Conservation (phyloP, 2,888 invertebrate genomes). For the Lepidonotus clava region DNA sequence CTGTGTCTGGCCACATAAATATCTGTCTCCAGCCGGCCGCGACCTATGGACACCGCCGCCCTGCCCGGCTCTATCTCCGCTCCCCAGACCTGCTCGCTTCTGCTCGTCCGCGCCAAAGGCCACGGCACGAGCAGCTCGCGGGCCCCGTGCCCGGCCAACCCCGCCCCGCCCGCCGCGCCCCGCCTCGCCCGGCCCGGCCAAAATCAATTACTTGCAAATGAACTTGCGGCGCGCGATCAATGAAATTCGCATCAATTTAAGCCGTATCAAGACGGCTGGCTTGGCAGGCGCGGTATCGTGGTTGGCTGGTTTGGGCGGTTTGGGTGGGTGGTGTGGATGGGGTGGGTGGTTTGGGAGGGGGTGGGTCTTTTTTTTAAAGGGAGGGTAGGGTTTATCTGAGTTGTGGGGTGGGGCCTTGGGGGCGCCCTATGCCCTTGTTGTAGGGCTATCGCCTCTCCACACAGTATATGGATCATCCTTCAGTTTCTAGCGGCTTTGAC, state of each 20-base stretch:
- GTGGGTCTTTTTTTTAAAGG: not conserved
- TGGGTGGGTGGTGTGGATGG: not conserved
- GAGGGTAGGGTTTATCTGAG: not conserved
- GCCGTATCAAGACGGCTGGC: slow-evolving; percentile 49
- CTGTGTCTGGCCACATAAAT: slow-evolving; percentile 43
- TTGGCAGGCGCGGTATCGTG: not conserved
- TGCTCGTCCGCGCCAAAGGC: slow-evolving; percentile 46
- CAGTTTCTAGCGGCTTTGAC: too few species aligned
- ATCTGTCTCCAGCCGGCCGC: slow-evolving; percentile 4
- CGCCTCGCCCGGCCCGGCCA: not conserved
- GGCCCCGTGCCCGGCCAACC: not conserved
- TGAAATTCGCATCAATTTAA: slow-evolving; percentile 53
- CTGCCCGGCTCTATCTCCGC: slow-evolving; percentile 47
- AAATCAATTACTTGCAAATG: slow-evolving; percentile 54
- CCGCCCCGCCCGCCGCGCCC: not conserved
- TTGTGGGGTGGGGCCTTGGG: not conserved
- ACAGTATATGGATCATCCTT: too few species aligned
- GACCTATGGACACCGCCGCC: slow-evolving; percentile 49
- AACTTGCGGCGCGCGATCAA: slow-evolving; percentile 50
- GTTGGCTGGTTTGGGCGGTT: not conserved
- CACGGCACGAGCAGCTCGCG: not conserved
- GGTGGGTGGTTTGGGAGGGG: not conserved
- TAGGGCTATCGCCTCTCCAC: too few species aligned
- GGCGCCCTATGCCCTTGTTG: too few species aligned
- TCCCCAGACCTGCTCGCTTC: slow-evolving; percentile 31